Percentiles rank a stretch among this genome's conserved stretches.
phyloP scores from a whole-genome alignment of 2,888 invertebrate genomes.

The Norana najaformis region DNA sequence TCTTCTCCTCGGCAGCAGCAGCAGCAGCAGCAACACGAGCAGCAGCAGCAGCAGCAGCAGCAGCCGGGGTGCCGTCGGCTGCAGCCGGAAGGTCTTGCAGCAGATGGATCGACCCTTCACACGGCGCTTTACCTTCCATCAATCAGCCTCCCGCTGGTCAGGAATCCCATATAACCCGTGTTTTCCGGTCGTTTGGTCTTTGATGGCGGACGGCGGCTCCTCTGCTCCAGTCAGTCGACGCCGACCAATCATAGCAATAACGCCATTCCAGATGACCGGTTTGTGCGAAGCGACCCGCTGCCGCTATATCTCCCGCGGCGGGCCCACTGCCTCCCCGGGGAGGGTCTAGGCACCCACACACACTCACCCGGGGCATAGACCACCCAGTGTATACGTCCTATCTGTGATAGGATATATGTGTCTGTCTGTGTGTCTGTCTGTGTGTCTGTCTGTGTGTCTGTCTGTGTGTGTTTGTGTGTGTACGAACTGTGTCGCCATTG shows the following conservation, averaged over 20 bases:
- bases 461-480: too few relatives aligned
- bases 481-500: background rate
- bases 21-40: background rate
- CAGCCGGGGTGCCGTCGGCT: background rate
- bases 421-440: background rate
- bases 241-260: slow-evolving; percentile 19
- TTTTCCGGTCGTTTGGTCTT: slow-evolving; percentile 24
- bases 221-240: background rate
- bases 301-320: background rate
- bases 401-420: background rate
- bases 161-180: slow-evolving; percentile 23
- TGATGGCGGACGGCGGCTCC: background rate
- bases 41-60: background rate
- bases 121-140: slow-evolving; percentile 14
- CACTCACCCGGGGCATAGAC: background rate
- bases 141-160: slow-evolving; percentile 23
- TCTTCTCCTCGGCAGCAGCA: background rate
- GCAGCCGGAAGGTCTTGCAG: background rate
- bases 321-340: background rate
- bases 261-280: slow-evolving; percentile 2
- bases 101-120: slow-evolving; percentile 25
- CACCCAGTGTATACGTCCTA: background rate
- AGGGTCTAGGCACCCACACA: background rate
- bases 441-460: background rate
- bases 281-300: background rate